These are phyloP conservation scores for Patella pellucida DNA, from an alignment of 2,888 invertebrate species.

Conservation along the genomic window DNA sequence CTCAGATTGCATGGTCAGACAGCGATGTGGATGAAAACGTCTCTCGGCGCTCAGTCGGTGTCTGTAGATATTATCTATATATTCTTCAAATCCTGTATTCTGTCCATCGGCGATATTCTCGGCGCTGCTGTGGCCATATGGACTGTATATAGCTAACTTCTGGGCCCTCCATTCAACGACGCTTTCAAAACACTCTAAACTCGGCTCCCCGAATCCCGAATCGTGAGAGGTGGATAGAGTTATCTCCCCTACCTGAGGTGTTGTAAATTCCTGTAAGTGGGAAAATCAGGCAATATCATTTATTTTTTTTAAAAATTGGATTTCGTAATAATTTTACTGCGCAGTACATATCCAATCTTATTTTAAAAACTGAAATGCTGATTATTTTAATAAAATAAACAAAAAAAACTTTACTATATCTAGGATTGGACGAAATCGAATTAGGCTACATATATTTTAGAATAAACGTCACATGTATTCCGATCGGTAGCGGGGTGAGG, in stretches of 20 bases:
- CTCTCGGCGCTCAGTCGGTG: conserved; percentile 51
- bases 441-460: too few relatives aligned
- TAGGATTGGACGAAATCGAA: too few relatives aligned
- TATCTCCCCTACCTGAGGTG: conserved; percentile 23
- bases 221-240: conserved; percentile 28
- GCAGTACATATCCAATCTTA: too few relatives aligned
- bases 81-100: conserved; percentile 49
- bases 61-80: conserved; percentile 48
- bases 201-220: conserved; percentile 43
- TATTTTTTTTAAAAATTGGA: too few relatives aligned
- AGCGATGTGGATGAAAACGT: conserved; percentile 45
- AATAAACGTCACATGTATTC: too few relatives aligned
- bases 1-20: conserved; percentile 52
- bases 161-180: conserved; percentile 39
- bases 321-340: too few relatives aligned
- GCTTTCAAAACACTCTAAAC: conserved; percentile 44
- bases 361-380: too few relatives aligned
- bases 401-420: too few relatives aligned
- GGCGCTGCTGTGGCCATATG: conserved; percentile 15
- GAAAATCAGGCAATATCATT: too few relatives aligned
- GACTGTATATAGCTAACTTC: conserved; percentile 17
- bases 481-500: too few relatives aligned
- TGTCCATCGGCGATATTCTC: conserved; percentile 32
- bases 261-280: conserved; percentile 7
- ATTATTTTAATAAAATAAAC: too few relatives aligned